A percentile compares a stretch with the other conserved stretches of the same genome.
phyloP scores from a whole-genome alignment of 1,140 invertebrate species.

The Planococcus citri region DNA sequence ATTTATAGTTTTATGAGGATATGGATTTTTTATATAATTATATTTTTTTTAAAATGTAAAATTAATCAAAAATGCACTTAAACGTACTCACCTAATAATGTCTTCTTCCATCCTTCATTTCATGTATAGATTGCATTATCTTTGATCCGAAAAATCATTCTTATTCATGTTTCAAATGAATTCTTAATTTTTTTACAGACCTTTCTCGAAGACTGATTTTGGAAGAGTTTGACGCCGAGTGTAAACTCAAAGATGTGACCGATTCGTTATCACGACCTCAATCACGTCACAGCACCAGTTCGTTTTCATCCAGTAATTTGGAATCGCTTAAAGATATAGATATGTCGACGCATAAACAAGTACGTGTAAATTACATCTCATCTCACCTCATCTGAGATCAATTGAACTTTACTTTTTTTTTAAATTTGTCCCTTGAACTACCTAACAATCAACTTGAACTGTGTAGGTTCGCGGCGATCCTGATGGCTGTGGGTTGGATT shows the following conservation, averaged over 20 bases:
- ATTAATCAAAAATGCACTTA: too few relatives aligned
- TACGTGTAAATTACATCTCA: slow-evolving; percentile 31
- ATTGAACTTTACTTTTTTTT: too few relatives aligned
- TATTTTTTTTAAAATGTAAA: too few relatives aligned
- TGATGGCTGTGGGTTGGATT: slow-evolving; percentile 62
- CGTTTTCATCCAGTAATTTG: slow-evolving; percentile 24
- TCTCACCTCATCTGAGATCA: not conserved
- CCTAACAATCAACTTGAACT: not conserved
- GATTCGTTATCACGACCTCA: slow-evolving; percentile 52
- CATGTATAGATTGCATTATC: too few relatives aligned
- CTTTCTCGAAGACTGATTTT: slow-evolving; percentile 35
- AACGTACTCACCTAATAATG: too few relatives aligned
- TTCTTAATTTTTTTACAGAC: not conserved
- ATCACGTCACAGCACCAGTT: slow-evolving; percentile 32
- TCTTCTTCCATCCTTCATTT: too few relatives aligned
- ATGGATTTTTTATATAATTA: too few relatives aligned
- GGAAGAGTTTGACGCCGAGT: slow-evolving; percentile 40
- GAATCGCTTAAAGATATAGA: slow-evolving; percentile 39
- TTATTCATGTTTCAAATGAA: too few relatives aligned
- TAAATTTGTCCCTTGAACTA: not conserved
- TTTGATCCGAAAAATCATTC: too few relatives aligned
- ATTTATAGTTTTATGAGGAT: too few relatives aligned
- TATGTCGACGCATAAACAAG: slow-evolving; percentile 38
- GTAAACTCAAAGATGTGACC: slow-evolving; percentile 53
- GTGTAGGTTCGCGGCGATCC: slow-evolving; percentile 57